A percentile compares a stretch with the other conserved stretches of the same genome.
Conservation (phyloP, 1,140 invertebrate genomes). For the Lethocerus indicus region DNA sequence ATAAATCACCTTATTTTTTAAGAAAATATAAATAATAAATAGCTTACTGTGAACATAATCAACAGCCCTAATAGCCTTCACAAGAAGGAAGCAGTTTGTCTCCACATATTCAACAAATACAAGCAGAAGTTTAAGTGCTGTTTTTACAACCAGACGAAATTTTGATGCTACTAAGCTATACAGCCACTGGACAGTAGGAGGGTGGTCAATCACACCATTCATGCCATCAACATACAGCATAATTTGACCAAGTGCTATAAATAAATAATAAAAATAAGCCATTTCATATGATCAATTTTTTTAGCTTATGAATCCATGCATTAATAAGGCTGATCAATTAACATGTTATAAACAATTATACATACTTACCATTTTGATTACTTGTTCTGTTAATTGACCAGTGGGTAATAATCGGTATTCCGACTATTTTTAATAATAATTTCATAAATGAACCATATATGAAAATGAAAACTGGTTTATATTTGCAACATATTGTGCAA, state of each 20-base stretch:
- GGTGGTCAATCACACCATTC: constrained; percentile 97
- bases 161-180: constrained; percentile 90
- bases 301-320: too few species aligned
- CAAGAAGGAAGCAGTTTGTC: constrained; percentile 74
- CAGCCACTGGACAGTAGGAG: constrained; percentile 93
- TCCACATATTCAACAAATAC: constrained; percentile 99
- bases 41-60: constrained; percentile 34
- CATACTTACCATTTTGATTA: too few species aligned
- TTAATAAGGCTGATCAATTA: too few species aligned
- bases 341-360: background rate
- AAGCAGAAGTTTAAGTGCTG: constrained; percentile 86
- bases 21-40: background rate
- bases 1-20: background rate
- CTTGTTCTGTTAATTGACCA: too few species aligned
- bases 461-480: too few species aligned
- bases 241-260: constrained; percentile 71
- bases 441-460: too few species aligned
- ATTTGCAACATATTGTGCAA: too few species aligned
- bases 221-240: constrained; percentile 99
- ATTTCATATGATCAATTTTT: background rate
- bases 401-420: too few species aligned
- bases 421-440: too few species aligned
- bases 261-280: constrained; percentile 15
- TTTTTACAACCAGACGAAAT: constrained; percentile 96
- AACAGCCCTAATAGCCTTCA: constrained; percentile 75